These are phyloP conservation scores for Spatulosminthurus flaviceps DNA, from an alignment of 2,888 invertebrate genomes.

Conservation along the genomic window DNA sequence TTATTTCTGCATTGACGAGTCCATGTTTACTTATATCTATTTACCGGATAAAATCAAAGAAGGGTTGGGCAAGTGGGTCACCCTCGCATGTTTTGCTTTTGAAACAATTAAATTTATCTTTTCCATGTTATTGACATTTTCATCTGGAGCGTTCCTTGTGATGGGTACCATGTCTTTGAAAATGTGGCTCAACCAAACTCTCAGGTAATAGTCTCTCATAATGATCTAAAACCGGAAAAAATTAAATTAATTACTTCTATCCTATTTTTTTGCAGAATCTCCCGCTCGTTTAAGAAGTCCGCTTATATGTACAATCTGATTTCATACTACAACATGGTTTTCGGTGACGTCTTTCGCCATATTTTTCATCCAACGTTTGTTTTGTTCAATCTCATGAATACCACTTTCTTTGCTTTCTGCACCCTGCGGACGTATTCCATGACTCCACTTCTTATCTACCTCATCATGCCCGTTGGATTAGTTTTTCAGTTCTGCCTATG, in stretches of 20 bases:
- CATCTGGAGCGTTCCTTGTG: not conserved
- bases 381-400: not conserved
- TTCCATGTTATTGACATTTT: not conserved
- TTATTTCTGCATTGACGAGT: not conserved
- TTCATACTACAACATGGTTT: not conserved
- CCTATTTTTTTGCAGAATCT: not conserved
- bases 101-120: not conserved
- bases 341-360: not conserved
- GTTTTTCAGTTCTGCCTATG: not conserved
- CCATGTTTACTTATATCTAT: constrained; percentile 4
- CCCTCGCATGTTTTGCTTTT: not conserved
- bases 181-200: not conserved
- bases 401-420: not conserved
- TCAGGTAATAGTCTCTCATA: not conserved
- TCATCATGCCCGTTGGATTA: not conserved
- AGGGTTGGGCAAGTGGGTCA: not conserved
- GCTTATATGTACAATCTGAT: not conserved
- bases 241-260: not conserved
- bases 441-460: not conserved
- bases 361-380: not conserved
- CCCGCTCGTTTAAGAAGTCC: not conserved
- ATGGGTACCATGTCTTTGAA: constrained; percentile 16
- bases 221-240: not conserved
- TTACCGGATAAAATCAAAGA: not conserved
- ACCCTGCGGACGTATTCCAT: not conserved